A percentile compares a stretch with the other conserved stretches of the same genome.
Evolutionary conservation across 2,888 invertebrate genomes (phyloP).

Genomic region (Aspidiotus rigidus): DNA sequence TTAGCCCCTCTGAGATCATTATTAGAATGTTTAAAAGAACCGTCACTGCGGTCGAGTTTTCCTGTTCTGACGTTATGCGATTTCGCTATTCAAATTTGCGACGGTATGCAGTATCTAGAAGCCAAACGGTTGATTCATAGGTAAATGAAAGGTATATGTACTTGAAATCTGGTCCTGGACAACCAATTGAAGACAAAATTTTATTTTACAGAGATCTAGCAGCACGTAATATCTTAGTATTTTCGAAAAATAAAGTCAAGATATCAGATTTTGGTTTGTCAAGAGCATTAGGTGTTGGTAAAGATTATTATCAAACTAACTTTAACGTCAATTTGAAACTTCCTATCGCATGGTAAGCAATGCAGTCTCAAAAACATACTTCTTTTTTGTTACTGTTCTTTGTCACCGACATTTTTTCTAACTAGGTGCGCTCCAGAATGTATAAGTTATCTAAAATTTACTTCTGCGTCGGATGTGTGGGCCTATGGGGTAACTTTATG

Average conservation of each 20-base stretch:
- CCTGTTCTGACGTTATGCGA: slow-evolving; percentile 86
- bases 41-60: slow-evolving; percentile 79
- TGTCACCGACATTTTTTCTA: slow-evolving; percentile 29
- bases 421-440: slow-evolving; percentile 92
- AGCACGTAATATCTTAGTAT: slow-evolving; percentile 94
- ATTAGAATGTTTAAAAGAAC: slow-evolving; percentile 90
- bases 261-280: slow-evolving; percentile 97
- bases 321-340: slow-evolving; percentile 93
- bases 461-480: slow-evolving; percentile 96
- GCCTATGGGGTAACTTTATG: slow-evolving; percentile 96
- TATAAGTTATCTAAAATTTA: slow-evolving; percentile 90
- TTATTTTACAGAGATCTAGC: slow-evolving; percentile 71
- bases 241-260: slow-evolving; percentile 91
- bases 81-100: slow-evolving; percentile 90
- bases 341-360: slow-evolving; percentile 85
- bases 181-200: too few relatives aligned
- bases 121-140: slow-evolving; percentile 90
- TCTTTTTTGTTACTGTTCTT: slow-evolving; percentile 10
- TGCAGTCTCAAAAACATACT: not conserved
- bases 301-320: slow-evolving; percentile 98
- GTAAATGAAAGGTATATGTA: slow-evolving; percentile 43
- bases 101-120: slow-evolving; percentile 97
- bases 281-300: slow-evolving; percentile 89
- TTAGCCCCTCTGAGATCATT: slow-evolving; percentile 89
- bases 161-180: too few relatives aligned